Base-by-base conservation (phyloP, 2,888 invertebrate genomes). In the Tolmerus cingulatus region DNA sequence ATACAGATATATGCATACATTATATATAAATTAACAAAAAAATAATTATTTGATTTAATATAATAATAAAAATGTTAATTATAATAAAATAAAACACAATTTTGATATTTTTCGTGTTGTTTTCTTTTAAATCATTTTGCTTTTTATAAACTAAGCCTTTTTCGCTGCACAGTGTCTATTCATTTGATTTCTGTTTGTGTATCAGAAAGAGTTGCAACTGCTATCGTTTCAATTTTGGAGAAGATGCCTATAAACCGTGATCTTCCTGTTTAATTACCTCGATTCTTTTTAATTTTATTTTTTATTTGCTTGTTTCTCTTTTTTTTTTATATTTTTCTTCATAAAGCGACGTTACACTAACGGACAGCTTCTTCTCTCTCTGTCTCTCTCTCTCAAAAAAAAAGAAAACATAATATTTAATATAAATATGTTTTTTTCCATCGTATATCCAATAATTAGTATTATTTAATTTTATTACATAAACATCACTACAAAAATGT, bases 261-360 rank as follows among this genome's bases (percentile, higher is more conserved):
- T 66, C 66, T 66, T 66, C 66, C 66, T 66, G 66, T 66, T 66
- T 23, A 66, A 66, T 66, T 66, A 66, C 66, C 66, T 66, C 74
- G 27, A 46, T 55, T 84, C 34, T 16, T 79, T 81, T 86, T 51
- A 40, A 86, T 37, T 87, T 84, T 74, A 30, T 37, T 40, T 40
- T 37, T 34, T 87, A 34, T 77, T 87, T 57, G 51, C 16, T 51
- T 81, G 34, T 30, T 74, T 86, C 14, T 19, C 30, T 82, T 55
- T 76, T 43, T 76, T 23, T 43, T 46, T 76, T 81, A 30, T 84
- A 57, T 82, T 87, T 85, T 87, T 43, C 40, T 37, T 74, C 9
- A 81, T 86, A 88, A 88, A 88, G 88, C 88, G 88, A 88, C 87
- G 88, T 86, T 88, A 88, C 74, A 74, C 86, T 88, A 87, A 87